These are phyloP conservation scores for Andrena flavipes DNA, from an alignment of 2,888 invertebrate species.

Conservation along the genomic window DNA sequence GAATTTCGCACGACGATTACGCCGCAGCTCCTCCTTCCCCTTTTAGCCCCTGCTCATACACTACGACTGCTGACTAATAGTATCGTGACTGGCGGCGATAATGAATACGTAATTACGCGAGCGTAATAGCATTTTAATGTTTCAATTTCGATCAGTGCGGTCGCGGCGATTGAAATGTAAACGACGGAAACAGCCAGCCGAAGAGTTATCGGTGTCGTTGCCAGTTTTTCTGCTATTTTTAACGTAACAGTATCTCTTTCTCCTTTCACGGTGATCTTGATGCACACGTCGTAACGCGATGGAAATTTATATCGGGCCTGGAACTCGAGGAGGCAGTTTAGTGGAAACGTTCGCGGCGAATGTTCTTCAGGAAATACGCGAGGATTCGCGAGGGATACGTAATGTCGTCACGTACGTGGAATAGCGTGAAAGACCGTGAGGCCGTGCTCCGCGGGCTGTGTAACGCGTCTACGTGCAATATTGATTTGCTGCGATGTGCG, in stretches of 20 bases:
- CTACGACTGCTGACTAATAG: constrained; percentile 1
- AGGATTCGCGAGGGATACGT: constrained; percentile 40
- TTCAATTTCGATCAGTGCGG: constrained; percentile 40
- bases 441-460: constrained; percentile 17
- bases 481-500: constrained; percentile 8
- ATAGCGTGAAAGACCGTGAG: constrained; percentile 31
- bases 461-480: constrained; percentile 32
- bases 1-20: constrained; percentile 41
- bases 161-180: background rate
- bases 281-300: constrained; percentile 8
- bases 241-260: background rate
- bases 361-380: constrained; percentile 33
- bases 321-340: constrained; percentile 17
- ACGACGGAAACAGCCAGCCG: background rate
- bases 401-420: constrained; percentile 50
- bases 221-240: background rate
- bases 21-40: background rate
- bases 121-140: constrained; percentile 47
- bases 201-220: background rate
- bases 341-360: constrained; percentile 14
- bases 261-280: background rate
- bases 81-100: constrained; percentile 40
- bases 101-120: constrained; percentile 23
- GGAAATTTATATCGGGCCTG: constrained; percentile 19
- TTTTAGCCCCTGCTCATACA: too few relatives aligned